Percentiles rank a stretch among this genome's conserved stretches.
These are phyloP conservation scores for Channa striata DNA, from an alignment of 2,797 vertebrate genomes.

Conservation along the genomic window DNA sequence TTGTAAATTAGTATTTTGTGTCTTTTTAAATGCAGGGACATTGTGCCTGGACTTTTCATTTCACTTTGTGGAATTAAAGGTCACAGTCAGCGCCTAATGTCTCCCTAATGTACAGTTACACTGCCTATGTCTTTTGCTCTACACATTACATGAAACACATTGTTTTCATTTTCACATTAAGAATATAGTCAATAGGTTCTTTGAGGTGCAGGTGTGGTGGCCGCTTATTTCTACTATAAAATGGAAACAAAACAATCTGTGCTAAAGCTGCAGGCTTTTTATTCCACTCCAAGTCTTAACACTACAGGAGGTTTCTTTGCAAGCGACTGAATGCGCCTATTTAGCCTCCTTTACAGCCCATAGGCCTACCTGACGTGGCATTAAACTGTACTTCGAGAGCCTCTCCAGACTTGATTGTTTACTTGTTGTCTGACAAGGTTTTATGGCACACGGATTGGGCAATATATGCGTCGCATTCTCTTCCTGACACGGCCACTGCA, in stretches of 20 bases:
- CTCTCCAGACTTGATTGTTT: constrained; percentile 70
- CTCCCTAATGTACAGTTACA: not conserved
- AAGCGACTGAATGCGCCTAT: constrained; percentile 58
- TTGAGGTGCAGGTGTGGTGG: constrained; percentile 64
- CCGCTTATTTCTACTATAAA: constrained; percentile 53
- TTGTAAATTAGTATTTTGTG: not conserved
- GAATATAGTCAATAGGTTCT: constrained; percentile 33
- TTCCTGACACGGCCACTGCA: constrained; percentile 31
- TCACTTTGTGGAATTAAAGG: not conserved
- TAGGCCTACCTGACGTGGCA: constrained; percentile 68
- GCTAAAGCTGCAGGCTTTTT: constrained; percentile 49
- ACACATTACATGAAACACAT: not conserved
- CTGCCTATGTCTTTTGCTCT: constrained; percentile 6
- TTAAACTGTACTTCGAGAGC: constrained; percentile 65
- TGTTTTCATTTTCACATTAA: constrained; percentile 31
- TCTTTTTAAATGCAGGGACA: not conserved
- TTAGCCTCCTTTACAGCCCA: constrained; percentile 69
- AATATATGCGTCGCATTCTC: constrained; percentile 42
- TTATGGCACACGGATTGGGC: constrained; percentile 63
- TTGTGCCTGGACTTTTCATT: not conserved
- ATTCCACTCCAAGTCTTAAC: constrained; percentile 48
- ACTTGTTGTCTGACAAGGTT: constrained; percentile 72
- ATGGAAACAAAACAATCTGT: constrained; percentile 57
- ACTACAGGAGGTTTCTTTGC: constrained; percentile 72
- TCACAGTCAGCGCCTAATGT: constrained; percentile 5